Conservation (phyloP, 2,113 vertebrate genomes). For the rabbit (Oryctolagus cuniculus) region DNA sequence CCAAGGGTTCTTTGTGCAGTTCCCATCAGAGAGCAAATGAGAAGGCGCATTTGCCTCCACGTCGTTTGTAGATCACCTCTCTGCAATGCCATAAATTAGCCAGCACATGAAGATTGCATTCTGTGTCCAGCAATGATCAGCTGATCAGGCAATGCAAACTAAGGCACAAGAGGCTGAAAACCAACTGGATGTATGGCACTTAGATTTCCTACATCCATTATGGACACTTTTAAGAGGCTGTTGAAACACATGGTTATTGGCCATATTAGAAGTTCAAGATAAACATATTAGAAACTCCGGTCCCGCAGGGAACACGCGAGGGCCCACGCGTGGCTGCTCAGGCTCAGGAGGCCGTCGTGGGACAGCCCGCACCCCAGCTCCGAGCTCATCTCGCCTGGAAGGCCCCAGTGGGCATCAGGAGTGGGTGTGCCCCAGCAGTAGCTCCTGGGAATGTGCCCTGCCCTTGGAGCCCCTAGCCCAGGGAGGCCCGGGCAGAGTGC, state of each 20-base stretch:
- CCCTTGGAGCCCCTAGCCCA: no score
- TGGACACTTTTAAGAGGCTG: conserved; percentile 57
- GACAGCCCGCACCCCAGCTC: no score
- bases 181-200: not conserved
- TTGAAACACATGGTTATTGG: not conserved
- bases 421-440: no score
- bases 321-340: no score
- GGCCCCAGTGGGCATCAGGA: no score
- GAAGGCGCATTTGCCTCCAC: not conserved
- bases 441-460: no score
- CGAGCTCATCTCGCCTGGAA: no score
- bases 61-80: not conserved
- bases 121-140: not conserved
- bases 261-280: conserved; percentile 55
- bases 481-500: no score
- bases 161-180: not conserved
- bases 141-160: not conserved
- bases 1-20: not conserved
- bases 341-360: no score
- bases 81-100: not conserved
- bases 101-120: rapidly evolving
- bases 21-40: not conserved
- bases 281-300: conserved; percentile 77
- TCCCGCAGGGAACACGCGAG: no score
- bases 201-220: conserved; percentile 13